These are phyloP conservation scores for Heliconius charithonia DNA, from an alignment of 2,888 invertebrate species.

Conservation along the genomic window DNA sequence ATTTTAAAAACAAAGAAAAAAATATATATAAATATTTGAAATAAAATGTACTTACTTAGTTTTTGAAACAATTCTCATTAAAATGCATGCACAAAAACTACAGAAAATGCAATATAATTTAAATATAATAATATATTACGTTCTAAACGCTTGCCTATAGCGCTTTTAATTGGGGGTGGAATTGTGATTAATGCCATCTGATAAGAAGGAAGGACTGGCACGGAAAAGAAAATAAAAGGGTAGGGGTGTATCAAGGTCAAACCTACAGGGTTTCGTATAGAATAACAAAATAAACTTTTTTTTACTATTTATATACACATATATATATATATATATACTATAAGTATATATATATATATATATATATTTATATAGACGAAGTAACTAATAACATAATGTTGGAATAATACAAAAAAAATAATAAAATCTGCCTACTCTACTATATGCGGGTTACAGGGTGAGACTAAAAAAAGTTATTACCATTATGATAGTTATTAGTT, in stretches of 20 bases:
- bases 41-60: not conserved
- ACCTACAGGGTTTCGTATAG: conserved; percentile 33
- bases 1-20: not conserved
- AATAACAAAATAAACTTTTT: not conserved
- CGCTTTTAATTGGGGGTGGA: conserved; percentile 81
- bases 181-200: conserved; percentile 82
- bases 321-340: too few species aligned
- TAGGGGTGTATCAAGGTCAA: conserved; percentile 24
- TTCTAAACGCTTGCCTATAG: conserved; percentile 59
- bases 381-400: too few species aligned
- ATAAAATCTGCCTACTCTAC: too few species aligned
- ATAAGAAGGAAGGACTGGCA: conserved; percentile 71
- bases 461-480: too few species aligned
- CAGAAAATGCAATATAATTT: conserved; percentile 68
- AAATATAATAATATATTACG: conserved; percentile 62
- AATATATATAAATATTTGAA: not conserved
- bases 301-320: not conserved
- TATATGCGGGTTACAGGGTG: too few species aligned
- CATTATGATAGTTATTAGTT: too few species aligned
- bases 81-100: conserved; percentile 63
- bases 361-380: too few species aligned
- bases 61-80: conserved; percentile 52
- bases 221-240: conserved; percentile 59
- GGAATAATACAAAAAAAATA: too few species aligned
- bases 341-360: too few species aligned